Percentiles rank a stretch among this genome's conserved stretches.
Evolutionary conservation across 2,797 vertebrate genomes (phyloP).

Genomic region (Phoebastria nigripes): DNA sequence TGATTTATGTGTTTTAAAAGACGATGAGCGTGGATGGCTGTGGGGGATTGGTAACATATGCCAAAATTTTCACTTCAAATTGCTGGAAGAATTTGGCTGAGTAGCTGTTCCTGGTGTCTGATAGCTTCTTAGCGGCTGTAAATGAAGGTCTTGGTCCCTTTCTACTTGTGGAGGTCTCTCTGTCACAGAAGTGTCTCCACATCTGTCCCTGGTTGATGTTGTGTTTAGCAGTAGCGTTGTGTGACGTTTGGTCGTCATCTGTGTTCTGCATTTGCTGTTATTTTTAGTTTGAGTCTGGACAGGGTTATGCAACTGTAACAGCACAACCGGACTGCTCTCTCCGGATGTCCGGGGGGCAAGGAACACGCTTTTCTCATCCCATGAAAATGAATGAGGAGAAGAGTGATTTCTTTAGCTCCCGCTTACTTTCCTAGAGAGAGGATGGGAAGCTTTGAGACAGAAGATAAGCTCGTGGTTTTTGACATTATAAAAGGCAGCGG

Average conservation of each 20-base stretch:
- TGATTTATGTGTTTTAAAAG: background rate
- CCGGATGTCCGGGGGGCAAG: background rate
- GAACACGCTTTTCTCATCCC: slow-evolving; percentile 26
- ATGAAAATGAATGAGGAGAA: background rate
- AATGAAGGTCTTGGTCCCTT: background rate
- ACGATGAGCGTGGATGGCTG: background rate
- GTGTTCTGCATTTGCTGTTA: slow-evolving; percentile 47
- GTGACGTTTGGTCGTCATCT: slow-evolving; percentile 41
- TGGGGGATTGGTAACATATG: background rate
- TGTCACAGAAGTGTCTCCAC: background rate
- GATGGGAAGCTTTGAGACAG: background rate
- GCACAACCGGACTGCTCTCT: background rate
- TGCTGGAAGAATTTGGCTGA: background rate
- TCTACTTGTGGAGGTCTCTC: background rate
- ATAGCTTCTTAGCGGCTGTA: background rate
- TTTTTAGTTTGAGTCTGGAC: slow-evolving; percentile 46
- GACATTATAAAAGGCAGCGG: background rate
- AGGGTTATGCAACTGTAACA: slow-evolving; percentile 26
- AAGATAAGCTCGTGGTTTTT: background rate
- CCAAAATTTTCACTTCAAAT: background rate
- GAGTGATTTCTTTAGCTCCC: background rate
- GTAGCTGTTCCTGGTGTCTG: background rate
- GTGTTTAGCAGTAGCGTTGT: background rate
- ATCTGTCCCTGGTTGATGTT: background rate
- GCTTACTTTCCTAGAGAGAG: slow-evolving; percentile 18